These are phyloP conservation scores for Tetrax tetrax DNA, from an alignment of 2,113 vertebrate genomes.

Conservation along the genomic window DNA sequence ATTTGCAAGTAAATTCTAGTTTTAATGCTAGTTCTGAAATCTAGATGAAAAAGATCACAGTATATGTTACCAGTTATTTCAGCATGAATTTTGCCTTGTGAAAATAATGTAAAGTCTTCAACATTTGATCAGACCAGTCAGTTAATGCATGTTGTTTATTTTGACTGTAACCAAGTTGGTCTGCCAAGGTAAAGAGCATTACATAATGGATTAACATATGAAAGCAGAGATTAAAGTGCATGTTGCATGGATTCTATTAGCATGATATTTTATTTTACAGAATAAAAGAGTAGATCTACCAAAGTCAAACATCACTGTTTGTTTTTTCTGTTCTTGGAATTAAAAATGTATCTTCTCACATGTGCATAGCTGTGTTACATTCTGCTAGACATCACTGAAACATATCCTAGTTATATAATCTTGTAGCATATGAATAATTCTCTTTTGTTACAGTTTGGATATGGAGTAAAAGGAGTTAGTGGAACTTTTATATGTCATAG, in stretches of 20 bases:
- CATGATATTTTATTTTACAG: not conserved
- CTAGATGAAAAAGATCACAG: slow-evolving; percentile 15
- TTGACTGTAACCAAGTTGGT: not conserved
- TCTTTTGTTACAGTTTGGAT: not conserved
- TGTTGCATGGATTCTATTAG: not conserved
- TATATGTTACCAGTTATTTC: not conserved
- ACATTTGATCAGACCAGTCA: slow-evolving; percentile 4
- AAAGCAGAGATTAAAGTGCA: slow-evolving; percentile 30
- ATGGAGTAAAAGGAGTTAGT: not conserved
- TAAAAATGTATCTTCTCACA: not conserved
- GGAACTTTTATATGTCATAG: not conserved
- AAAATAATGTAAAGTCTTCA: slow-evolving; percentile 22
- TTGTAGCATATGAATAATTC: slow-evolving; percentile 6
- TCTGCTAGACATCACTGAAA: not conserved
- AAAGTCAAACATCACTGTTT: not conserved
- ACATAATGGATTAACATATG: not conserved
- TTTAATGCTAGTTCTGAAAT: slow-evolving; percentile 8
- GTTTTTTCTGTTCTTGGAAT: not conserved
- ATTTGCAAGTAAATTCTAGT: not conserved
- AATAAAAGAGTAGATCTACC: not conserved
- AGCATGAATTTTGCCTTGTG: not conserved
- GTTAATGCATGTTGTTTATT: not conserved
- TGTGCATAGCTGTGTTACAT: not conserved
- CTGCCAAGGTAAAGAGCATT: not conserved
- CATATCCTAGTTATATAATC: not conserved